Percentiles rank a stretch among this genome's conserved stretches.
These are phyloP conservation scores for Ciconia stormi DNA, from an alignment of 2,113 vertebrate genomes.

Conservation along the genomic window DNA sequence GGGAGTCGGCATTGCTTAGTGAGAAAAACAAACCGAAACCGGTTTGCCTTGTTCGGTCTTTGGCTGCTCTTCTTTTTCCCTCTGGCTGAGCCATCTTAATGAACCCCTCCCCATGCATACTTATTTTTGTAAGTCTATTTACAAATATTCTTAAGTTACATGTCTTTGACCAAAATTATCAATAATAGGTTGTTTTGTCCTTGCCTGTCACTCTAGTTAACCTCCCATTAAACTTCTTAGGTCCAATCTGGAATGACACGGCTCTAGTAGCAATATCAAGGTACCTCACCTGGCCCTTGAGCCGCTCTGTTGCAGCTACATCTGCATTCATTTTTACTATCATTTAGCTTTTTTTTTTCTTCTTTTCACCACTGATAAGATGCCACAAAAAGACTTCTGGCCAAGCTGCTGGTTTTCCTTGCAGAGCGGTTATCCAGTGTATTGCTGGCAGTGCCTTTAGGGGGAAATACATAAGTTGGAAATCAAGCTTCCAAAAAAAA, in stretches of 20 bases:
- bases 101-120: neutral
- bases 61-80: neutral
- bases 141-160: neutral
- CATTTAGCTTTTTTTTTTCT: neutral
- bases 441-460: slow-evolving; percentile 42
- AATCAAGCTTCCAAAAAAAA: slow-evolving; percentile 36
- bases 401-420: slow-evolving; percentile 22
- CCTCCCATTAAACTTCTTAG: neutral
- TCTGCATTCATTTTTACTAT: neutral
- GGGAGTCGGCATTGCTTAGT: neutral
- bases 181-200: neutral
- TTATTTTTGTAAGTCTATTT: neutral
- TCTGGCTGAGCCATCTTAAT: neutral
- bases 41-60: neutral
- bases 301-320: neutral
- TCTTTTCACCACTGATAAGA: neutral
- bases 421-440: neutral
- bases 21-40: neutral
- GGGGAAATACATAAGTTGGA: slow-evolving; percentile 54
- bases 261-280: neutral
- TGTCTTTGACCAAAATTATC: neutral
- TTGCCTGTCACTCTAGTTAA: neutral
- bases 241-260: neutral
- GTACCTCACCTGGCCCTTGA: neutral
- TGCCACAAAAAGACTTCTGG: neutral